These are phyloP conservation scores for Sussaba pulchella DNA, from an alignment of 2,888 invertebrate genomes.

Conservation along the genomic window DNA sequence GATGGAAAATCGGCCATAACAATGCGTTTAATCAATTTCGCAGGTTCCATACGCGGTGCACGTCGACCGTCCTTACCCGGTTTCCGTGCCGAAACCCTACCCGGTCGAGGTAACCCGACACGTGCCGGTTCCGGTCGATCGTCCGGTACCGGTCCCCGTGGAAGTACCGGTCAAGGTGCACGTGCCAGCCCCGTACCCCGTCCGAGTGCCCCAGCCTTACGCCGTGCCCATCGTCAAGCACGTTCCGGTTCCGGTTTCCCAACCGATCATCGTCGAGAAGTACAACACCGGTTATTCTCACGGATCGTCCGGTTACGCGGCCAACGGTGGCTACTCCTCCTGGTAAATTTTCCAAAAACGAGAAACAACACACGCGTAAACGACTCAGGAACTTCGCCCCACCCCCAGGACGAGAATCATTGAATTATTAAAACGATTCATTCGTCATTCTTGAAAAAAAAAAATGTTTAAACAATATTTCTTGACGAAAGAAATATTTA, in stretches of 20 bases:
- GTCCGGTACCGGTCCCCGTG: conserved; percentile 79
- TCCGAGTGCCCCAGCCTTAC: conserved; percentile 80
- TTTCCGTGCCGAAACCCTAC: conserved; percentile 82
- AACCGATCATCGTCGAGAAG: conserved; percentile 74
- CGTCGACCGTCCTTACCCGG: conserved; percentile 82
- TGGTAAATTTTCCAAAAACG: conserved; percentile 53
- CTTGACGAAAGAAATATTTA: background rate
- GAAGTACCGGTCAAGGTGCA: conserved; percentile 78
- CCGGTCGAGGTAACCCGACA: conserved; percentile 82
- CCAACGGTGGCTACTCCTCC: conserved; percentile 52
- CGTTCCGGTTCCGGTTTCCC: conserved; percentile 80
- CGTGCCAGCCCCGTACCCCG: conserved; percentile 80
- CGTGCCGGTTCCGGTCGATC: conserved; percentile 80
- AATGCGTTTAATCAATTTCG: conserved; percentile 8
- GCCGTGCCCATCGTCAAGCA: conserved; percentile 80
- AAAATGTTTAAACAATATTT: too few species aligned
- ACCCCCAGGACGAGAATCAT: background rate
- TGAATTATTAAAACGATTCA: background rate
- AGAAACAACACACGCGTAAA: conserved; percentile 1
- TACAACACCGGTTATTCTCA: conserved; percentile 55
- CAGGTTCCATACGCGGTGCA: conserved; percentile 82
- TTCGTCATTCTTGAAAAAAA: background rate
- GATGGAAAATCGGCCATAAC: too few species aligned
- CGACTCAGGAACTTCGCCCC: background rate
- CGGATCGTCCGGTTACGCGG: conserved; percentile 60